Base-by-base conservation (phyloP, 2,888 invertebrate genomes). In the Drosophila mayaguana region DNA sequence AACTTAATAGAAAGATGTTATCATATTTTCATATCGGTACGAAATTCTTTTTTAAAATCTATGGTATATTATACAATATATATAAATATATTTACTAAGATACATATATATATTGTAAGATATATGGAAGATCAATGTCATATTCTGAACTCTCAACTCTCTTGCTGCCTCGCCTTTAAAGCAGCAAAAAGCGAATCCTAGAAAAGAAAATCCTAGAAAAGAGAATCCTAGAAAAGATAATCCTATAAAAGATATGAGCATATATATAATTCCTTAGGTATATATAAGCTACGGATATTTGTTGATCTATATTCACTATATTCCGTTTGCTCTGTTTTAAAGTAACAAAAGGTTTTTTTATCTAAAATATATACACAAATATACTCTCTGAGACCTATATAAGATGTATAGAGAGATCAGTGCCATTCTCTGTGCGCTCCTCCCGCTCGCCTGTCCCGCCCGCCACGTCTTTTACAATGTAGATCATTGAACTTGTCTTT, bases 401-500 rank as follows among this genome's bases (percentile, higher is more conserved):
- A 32, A 32, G 18, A n/a, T 38, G 40, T 48, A 18, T 25, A 11
- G n/a, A 25, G 40, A 46, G 51, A 50, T 34, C 66, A 59, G 34
- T 65, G 61, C 34, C 57, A 50, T 50, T 32, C 38, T 57, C 53
- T 2, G 28, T 2, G 28, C 16, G n/a, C 12, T 25, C 38, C 25
- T 48, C 32, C 14, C 34, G 7, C 7, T 28, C 28, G 28, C 28
- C 28, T 28, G 28, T n/a, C 54, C 34, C n/a, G n/a, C 25, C 50
- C 11, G 46, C 9, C 4, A 16, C n/a, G 7, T n/a, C 12, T 28
- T 11, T 16, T 16, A 16, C 50, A 18, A 18, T 32, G 51, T 43
- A 56, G 76, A 73, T 73, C 76, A 32, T 80, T 78, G 78, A 78
- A 78, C 78, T 61, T 66, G 72, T 54, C 76, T 80, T 78, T 80